Evolutionary conservation across 2,888 invertebrate genomes (phyloP), one percentile per base, ranked within the genome.

Genomic region (Drosophila paranaensis): DNA sequence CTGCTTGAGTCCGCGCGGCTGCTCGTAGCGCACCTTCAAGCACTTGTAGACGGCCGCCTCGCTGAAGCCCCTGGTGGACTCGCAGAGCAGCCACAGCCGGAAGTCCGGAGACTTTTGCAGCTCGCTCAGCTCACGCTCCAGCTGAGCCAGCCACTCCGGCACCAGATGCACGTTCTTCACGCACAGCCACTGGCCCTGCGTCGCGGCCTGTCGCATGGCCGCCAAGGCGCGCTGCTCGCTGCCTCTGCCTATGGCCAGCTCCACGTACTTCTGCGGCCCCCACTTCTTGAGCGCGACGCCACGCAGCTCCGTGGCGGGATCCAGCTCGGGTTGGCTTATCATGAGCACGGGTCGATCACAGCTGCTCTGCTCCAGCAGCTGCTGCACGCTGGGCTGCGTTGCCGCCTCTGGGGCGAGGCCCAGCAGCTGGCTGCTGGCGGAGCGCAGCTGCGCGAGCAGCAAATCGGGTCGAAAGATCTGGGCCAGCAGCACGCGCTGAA

Each of bases 271-370:
- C 91, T 94, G 87, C 90, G 93, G 71, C 16, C 93, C 93, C 46
- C 92, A 85, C 61, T 90, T 91, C 67, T 92, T 93, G 13, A 93
- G 88, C 0, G 96, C 96, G 45, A 96, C 92, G 54, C 95, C 95
- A 67, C 94, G 94, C 11, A 98, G 94, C 91, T 98, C 97, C 27
- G 95, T 95, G 0, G 98, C 96, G 25, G 98, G 98, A 94, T 99
- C 99, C 42, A 96, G 96, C 35, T 98, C 99, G 30, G 97, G 95
- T 60, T 97, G 96, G 45, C 97, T 95, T 57, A 99, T 94, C 81
- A 99, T 94, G 53, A 99, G 93, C 60, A 97, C 95, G 0, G 98
- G 97, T 82, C 96, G 96, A 0, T 89, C 88, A 11, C 85, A 76
- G 56, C 89, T 88, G 71, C 91, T 91, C 63, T 92, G 92, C 30